Base-by-base conservation (phyloP, 1,140 invertebrate species). In the Nixonia krombeini region DNA sequence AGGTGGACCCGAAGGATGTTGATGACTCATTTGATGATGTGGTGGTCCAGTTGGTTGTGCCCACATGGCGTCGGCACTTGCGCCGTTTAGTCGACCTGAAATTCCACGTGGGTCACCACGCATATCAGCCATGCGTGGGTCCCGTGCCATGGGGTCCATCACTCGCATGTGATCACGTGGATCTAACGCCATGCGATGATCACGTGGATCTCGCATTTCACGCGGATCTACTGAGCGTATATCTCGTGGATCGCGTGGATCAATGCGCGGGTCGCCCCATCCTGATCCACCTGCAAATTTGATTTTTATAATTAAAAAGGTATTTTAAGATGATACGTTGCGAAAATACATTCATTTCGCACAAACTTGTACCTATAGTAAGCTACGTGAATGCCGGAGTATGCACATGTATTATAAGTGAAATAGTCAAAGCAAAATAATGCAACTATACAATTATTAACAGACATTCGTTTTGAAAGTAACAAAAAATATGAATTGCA, bases 31-130 rank as follows among this genome's bases (percentile, higher is more conserved):
- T 67, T 87, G 86, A 70, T 87, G 75, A 77, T 84, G 83, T 70
- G 88, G 78, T 16, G 85, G 84, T 35, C 86, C 79, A 72, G 89
- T 74, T 80, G 89, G 90, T 74, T 92, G 91, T 4, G 88, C 89
- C 93, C 93, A 94, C 91, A 94, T 94, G 26, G 91, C 86, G 12
- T 90, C 89, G 0, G 87, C 86, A 8, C 81, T 83, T 1, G 87
- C 84, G 5, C 90, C 90, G 63, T 92, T 92, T 31, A 92, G 83
- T 18, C 91, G 85, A 23, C 91, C 91, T 28, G 91, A 93, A 55
- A 94, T 93, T 4, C 92, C 92, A 16, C 90, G 87, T 0, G 89
- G 90, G 81, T 91, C 90, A 4, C 91, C 91, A 38, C 91, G 87
- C 78, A 90, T 86, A 49, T 87, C 85, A 42, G 83, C 53, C 84